Conservation (phyloP, 2,113 vertebrate species). For the Sphyrna mokarran region DNA sequence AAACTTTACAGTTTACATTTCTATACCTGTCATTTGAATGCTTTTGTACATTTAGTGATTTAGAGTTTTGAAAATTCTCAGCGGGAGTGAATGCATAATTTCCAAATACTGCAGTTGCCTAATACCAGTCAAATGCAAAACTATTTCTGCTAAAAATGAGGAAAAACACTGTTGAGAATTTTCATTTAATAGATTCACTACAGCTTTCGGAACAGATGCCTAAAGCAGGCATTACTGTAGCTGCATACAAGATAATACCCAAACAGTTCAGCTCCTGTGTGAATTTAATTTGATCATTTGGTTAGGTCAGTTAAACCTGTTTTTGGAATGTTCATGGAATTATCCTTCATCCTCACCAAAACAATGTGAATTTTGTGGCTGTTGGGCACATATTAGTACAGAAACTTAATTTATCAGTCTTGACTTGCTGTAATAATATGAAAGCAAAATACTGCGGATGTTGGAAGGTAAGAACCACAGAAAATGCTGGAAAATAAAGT, state of each 20-base stretch:
- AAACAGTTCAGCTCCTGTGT: not conserved
- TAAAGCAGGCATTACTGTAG: not conserved
- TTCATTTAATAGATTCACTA: not conserved
- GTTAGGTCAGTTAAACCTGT: not conserved
- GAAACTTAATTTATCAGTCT: not conserved
- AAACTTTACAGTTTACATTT: not conserved
- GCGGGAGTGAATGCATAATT: conserved; percentile 5
- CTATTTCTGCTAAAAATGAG: not conserved
- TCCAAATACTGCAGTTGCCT: not conserved
- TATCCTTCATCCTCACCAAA: not conserved
- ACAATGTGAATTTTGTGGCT: not conserved
- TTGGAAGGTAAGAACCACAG: too few species aligned
- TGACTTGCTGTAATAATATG: too few species aligned
- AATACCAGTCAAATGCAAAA: conserved; percentile 5
- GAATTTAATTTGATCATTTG: not conserved
- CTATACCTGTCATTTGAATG: not conserved
- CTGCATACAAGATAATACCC: not conserved
- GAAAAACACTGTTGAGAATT: conserved; percentile 2
- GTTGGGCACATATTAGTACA: not conserved
- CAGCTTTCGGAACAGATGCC: not conserved
- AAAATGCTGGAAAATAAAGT: too few species aligned
- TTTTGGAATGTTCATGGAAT: not conserved
- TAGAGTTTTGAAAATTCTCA: conserved; percentile 2
- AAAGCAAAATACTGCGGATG: too few species aligned
- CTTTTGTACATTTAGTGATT: conserved; percentile 1